These are phyloP conservation scores for Rhabdomys pumilio DNA, from an alignment of 2,797 vertebrate genomes.

Conservation along the genomic window DNA sequence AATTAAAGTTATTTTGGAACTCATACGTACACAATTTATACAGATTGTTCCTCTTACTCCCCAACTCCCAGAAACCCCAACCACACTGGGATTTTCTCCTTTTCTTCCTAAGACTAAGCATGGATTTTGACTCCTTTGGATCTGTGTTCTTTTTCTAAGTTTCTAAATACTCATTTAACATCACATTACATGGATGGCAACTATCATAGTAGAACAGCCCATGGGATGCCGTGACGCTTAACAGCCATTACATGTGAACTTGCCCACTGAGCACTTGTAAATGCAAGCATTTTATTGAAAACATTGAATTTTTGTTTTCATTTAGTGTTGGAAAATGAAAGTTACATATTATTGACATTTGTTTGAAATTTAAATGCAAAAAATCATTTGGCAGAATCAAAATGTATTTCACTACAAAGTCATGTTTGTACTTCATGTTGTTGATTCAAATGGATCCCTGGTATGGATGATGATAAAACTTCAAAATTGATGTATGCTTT, in stretches of 20 bases:
- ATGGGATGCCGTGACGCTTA: no score
- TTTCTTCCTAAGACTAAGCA: neutral
- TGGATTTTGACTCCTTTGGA: neutral
- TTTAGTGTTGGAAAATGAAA: conserved; percentile 36
- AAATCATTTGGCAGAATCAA: neutral
- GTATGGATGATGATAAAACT: conserved; percentile 48
- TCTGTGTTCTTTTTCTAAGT: neutral
- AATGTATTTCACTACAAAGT: neutral
- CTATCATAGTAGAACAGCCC: neutral
- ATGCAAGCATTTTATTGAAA: neutral
- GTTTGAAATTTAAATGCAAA: conserved; percentile 43
- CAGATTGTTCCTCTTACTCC: neutral
- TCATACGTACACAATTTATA: neutral
- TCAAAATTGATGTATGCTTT: conserved; percentile 52
- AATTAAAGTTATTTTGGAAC: neutral
- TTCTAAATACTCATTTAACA: conserved; percentile 18
- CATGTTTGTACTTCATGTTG: neutral
- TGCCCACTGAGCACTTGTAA: neutral
- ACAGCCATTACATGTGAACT: neutral
- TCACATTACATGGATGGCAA: neutral
- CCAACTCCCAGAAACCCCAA: neutral
- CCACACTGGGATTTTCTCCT: neutral
- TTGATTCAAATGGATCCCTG: conserved; percentile 48
- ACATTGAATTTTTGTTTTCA: neutral
- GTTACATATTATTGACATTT: conserved; percentile 28